Evolutionary conservation across 2,797 vertebrate genomes (phyloP).

Genomic region (Pseudochirops cupreus): DNA sequence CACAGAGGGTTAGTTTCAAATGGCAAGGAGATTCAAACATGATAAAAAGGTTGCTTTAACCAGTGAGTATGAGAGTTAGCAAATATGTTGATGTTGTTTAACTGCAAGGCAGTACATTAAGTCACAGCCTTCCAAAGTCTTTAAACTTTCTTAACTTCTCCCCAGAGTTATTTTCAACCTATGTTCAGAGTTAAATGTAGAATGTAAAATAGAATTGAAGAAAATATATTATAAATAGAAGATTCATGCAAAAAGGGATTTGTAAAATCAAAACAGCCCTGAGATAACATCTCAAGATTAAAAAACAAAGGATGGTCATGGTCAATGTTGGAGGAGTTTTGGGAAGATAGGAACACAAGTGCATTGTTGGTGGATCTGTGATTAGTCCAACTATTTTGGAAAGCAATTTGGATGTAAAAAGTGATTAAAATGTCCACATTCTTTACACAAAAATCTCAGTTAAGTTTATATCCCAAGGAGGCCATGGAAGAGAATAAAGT

Average conservation of each 20-base stretch:
- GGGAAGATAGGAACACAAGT: neutral
- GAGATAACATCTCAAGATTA: neutral
- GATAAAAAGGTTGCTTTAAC: slow-evolving; percentile 73
- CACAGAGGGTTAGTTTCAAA: slow-evolving; percentile 70
- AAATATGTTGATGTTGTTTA: slow-evolving; percentile 61
- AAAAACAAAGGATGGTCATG: neutral
- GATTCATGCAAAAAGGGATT: neutral
- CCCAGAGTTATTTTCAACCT: slow-evolving; percentile 41
- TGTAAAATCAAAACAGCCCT: neutral
- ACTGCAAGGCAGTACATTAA: slow-evolving; percentile 69
- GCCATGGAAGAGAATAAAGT: neutral
- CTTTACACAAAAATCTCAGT: neutral
- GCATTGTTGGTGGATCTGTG: neutral
- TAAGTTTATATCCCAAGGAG: neutral
- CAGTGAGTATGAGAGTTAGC: slow-evolving; percentile 56
- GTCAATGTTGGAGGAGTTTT: neutral
- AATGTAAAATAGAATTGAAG: neutral
- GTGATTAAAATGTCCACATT: neutral
- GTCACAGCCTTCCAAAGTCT: slow-evolving; percentile 73
- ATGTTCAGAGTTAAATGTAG: neutral
- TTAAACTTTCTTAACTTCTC: slow-evolving; percentile 65
- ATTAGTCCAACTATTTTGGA: neutral
- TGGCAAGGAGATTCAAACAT: slow-evolving; percentile 65
- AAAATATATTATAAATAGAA: neutral
- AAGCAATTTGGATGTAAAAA: neutral